Evolutionary conservation across 2,888 invertebrate species (phyloP), one percentile per base, ranked within the genome.

Genomic region (Lordiphosa andalusiaca): DNA sequence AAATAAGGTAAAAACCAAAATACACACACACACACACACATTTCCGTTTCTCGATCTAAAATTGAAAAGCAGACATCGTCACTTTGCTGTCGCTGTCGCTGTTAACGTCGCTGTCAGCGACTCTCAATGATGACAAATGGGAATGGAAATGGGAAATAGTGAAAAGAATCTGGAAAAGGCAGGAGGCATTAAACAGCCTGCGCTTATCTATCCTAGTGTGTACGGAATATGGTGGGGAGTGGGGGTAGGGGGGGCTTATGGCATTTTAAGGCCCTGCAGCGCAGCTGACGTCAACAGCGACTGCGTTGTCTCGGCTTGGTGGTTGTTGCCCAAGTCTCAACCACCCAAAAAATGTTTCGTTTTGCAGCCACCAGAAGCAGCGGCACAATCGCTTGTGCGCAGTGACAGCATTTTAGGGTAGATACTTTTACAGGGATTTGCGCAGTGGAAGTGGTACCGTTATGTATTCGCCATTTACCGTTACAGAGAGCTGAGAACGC

Each of bases 361-460:
- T 40, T 40, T 23, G 23, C 30, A 30, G 13, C 30, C 10, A 25
- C 30, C 30, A 44, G 42, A 44, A 12, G 25, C 53, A 4, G 38
- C 16, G 61, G 23, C 60, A 53, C 55, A 60, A 83, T 16, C 16
- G 87, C 88, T 88, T 84, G 87, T 87, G 87, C 87, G 87, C 87
- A 86, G 75, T 87, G 81, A 78, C 86, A 85, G 88, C 85, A 83
- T 87, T 88, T 87, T 77, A 78, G 85, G 88, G 86, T 88, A 88
- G 86, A 88, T 87, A 88, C 85, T 86, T 88, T 88, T 86, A 77
- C 84, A 86, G 86, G 87, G 81, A 88, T 75, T 87, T 87, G 87
- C 88, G 87, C 87, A 87, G 81, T 87, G 87, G 82, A 86, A 69
- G 57, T 60, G 63, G 67, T 36, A 49, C 25, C 7, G 23, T 42